Conservation (phyloP, 2,797 vertebrate species). For the Remorina albescens region DNA sequence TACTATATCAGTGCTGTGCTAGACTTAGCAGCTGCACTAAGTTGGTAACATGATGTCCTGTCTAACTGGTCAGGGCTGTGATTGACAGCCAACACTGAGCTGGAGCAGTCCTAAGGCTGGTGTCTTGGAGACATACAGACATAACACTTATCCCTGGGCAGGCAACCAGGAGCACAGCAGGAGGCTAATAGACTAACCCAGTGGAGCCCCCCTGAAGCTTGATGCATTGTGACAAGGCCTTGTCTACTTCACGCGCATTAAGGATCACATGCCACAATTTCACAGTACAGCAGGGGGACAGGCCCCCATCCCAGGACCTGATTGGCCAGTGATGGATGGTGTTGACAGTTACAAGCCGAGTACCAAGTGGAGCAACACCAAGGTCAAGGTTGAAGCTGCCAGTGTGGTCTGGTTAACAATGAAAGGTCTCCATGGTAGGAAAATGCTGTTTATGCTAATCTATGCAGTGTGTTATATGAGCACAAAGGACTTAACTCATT, state of each 20-base stretch:
- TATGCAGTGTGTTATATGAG: conserved; percentile 34
- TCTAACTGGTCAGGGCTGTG: conserved; percentile 49
- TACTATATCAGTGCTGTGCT: not conserved
- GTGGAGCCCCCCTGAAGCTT: conserved; percentile 75
- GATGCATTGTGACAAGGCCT: conserved; percentile 84
- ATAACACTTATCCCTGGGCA: conserved; percentile 74
- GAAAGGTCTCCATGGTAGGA: conserved; percentile 72
- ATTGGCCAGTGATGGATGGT: conserved; percentile 79
- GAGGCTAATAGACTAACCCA: conserved; percentile 83
- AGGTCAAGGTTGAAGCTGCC: conserved; percentile 83
- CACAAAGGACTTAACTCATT: conserved; percentile 67
- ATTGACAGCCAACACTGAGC: conserved; percentile 60
- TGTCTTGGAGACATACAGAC: conserved; percentile 68
- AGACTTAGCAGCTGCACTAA: conserved; percentile 8
- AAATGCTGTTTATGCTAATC: conserved; percentile 63
- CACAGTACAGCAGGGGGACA: conserved; percentile 83
- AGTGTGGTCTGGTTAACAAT: conserved; percentile 79
- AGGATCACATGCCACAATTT: conserved; percentile 88
- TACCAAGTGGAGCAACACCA: conserved; percentile 80
- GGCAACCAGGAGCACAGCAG: conserved; percentile 78
- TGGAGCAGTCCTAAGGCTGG: conserved; percentile 48
- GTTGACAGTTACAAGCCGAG: conserved; percentile 84
- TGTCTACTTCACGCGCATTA: conserved; percentile 89
- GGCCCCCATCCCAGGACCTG: conserved; percentile 58
- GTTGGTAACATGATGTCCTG: conserved; percentile 2